Evolutionary conservation across 2,888 invertebrate species (phyloP), one percentile per base, ranked within the genome.

Genomic region (Thereva unica): DNA sequence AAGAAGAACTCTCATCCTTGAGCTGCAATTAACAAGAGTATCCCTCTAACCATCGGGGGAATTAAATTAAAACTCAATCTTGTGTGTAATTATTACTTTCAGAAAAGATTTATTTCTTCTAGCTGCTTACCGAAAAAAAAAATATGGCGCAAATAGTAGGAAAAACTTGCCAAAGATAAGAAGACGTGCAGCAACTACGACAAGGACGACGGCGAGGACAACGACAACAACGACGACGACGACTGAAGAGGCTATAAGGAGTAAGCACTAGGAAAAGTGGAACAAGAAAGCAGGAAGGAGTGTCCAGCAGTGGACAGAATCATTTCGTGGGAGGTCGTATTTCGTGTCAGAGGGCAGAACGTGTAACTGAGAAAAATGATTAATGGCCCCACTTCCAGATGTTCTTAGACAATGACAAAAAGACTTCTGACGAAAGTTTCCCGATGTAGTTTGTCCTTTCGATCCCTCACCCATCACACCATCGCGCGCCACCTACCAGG

Each of bases 31-130:
- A 59, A 42, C 47, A 56, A 44, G 9, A 54, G 40, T 10, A 49
- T 59, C 37, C 37, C 10, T 38, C 38, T 37, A 23, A 23, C 41
- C n/a, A 1, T 4, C 67, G 68, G 69, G 64, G 64, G 74, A 78
- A 79, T 79, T 74, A 74, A 76, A 77, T 78, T 78, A 77, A 78
- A 78, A 78, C 75, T 74, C 77, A 79, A 78, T 79, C 76, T 79
- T 73, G 74, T 77, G 75, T 76, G 75, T 78, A 76, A 78, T 78
- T 78, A 78, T 78, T 75, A 75, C 75, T 74, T 77, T 73, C 73
- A 74, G 74, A 73, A 77, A 71, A 72, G 71, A 59, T 59, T 59
- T 59, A 59, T 59, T 59, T 47, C 23, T 23, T 23, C 23, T 23
- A 23, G 23, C 23, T 66, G 45, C 38, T 23, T 10, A 41, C 45